These are phyloP conservation scores for Gandaritis pyraliata DNA, from an alignment of 2,888 invertebrate genomes.

Conservation along the genomic window DNA sequence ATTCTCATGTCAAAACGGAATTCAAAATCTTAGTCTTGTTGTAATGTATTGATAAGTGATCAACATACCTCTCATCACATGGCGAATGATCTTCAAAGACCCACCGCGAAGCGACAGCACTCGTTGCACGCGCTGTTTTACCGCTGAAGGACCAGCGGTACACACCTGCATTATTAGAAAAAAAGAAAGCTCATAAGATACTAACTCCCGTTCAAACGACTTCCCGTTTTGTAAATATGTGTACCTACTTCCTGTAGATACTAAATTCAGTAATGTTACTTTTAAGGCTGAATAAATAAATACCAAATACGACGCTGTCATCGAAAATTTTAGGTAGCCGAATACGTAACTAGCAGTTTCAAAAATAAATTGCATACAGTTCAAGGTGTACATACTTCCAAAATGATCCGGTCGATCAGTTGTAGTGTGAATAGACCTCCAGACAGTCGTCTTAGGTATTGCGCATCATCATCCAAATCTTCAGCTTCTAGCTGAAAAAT, in stretches of 20 bases:
- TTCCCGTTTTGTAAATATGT: too few relatives aligned
- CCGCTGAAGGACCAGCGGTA: slow-evolving; percentile 87
- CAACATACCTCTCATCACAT: slow-evolving; percentile 93
- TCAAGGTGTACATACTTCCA: slow-evolving; percentile 83
- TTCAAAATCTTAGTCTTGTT: too few relatives aligned
- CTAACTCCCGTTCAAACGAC: not conserved
- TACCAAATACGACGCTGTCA: too few relatives aligned
- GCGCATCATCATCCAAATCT: slow-evolving; percentile 92
- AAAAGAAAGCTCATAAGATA: not conserved
- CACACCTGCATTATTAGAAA: slow-evolving; percentile 77
- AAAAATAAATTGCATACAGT: not conserved
- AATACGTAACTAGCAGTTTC: too few relatives aligned
- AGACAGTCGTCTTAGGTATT: slow-evolving; percentile 94
- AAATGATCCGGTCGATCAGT: slow-evolving; percentile 94
- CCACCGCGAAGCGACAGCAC: slow-evolving; percentile 95
- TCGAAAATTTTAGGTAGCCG: too few relatives aligned
- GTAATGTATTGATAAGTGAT: too few relatives aligned
- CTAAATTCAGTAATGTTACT: too few relatives aligned
- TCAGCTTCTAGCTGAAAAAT: slow-evolving; percentile 82
- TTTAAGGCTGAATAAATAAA: too few relatives aligned
- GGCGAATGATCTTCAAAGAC: slow-evolving; percentile 95
- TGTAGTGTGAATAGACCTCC: slow-evolving; percentile 98
- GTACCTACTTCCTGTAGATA: too few relatives aligned
- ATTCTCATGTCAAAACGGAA: too few relatives aligned
- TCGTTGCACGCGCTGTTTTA: slow-evolving; percentile 94